Evolutionary conservation across 2,888 invertebrate genomes (phyloP), one percentile per base, ranked within the genome.

Genomic region (Cerastis rubricosa): DNA sequence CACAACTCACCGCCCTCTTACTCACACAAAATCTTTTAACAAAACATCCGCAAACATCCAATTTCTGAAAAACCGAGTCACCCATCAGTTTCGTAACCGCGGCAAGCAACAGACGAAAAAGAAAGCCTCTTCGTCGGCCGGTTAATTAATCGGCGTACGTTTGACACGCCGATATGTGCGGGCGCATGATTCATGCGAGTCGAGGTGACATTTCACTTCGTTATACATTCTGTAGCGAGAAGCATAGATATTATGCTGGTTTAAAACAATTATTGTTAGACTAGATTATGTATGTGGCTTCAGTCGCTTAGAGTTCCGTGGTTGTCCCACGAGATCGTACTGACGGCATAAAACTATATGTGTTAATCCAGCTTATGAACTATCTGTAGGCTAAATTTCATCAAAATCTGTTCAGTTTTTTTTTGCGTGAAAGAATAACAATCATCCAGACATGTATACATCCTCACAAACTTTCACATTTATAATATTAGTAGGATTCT

Each of bases 111-210:
- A 72, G 71, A 74, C 74, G 78, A 80, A 85, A 87, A 87, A 87
- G 87, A 87, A 87, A 87, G 87, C 83, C 66, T 78, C 74, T 68
- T 80, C 71, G 72, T 22, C 66, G 71, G 63, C 64, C 65, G 40
- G 75, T 85, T 87, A 87, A 83, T 86, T 85, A 85, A 86, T 86
- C 78, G 69, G 74, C 69, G 68, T 80, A 73, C 78, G 80, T 86
- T 84, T 84, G 84, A 74, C 83, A 80, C 22, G 72, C 63, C 66
- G 67, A 79, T 76, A 75, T 83, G 83, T 78, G 85, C 80, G 70
- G 79, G 61, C 71, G 66, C 61, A 81, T 87, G 87, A 87, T 84
- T 87, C 87, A 87, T 68, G 71, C 45, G 59, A 59, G 73, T 66
- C 74, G 76, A 47, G 59, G 71, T 84, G 79, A 78, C 87, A 82